Evolutionary conservation across 2,888 invertebrate genomes (phyloP).

Genomic region (Cerastoderma edule): DNA sequence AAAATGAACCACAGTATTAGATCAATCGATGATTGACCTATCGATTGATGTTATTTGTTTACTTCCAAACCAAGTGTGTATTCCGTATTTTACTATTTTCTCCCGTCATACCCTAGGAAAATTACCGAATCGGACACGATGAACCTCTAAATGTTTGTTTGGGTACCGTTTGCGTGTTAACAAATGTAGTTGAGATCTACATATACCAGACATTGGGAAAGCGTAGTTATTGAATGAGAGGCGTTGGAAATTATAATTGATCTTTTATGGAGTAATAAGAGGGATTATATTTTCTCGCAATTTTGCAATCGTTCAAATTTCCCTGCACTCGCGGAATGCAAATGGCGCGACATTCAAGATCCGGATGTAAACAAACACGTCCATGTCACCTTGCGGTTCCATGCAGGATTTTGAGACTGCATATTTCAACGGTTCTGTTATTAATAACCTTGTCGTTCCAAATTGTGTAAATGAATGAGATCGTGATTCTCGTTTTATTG

Average conservation of each 20-base stretch:
- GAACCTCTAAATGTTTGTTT: conserved; percentile 36
- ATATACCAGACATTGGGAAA: no score
- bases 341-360: conserved; percentile 77
- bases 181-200: no score
- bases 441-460: no score
- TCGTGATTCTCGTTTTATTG: no score
- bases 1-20: conserved; percentile 15
- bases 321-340: conserved; percentile 73
- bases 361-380: conserved; percentile 24
- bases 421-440: neutral
- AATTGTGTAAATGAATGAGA: no score
- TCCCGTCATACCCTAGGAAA: conserved; percentile 21
- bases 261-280: no score
- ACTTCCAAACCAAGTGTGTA: neutral
- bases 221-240: no score
- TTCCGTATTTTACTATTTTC: conserved; percentile 37
- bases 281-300: no score
- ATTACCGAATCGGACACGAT: conserved; percentile 50
- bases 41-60: neutral
- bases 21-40: conserved; percentile 16
- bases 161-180: no score
- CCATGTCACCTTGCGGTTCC: conserved; percentile 2
- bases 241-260: no score
- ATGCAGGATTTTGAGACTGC: neutral
- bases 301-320: conserved; percentile 76